These are phyloP conservation scores for Cynopterus brachyotis DNA, from an alignment of 2,113 vertebrate genomes.

Conservation along the genomic window DNA sequence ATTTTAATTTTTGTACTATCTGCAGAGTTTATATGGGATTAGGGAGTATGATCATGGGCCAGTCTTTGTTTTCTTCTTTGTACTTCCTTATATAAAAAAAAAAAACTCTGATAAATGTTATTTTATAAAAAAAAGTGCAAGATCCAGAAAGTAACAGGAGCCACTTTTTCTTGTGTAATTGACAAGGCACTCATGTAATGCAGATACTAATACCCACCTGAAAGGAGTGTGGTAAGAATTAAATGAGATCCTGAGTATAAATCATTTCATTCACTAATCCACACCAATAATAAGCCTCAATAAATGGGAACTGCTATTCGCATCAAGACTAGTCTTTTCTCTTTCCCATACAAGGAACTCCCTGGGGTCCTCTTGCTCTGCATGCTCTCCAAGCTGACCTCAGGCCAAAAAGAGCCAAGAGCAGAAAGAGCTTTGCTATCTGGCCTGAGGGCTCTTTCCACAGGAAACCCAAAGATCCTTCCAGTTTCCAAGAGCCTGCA, in stretches of 20 bases:
- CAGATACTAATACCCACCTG: neutral
- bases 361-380: neutral
- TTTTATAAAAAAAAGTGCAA: conserved; percentile 3
- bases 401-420: neutral
- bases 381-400: neutral
- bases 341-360: neutral
- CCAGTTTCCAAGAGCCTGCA: neutral
- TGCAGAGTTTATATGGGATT: neutral
- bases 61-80: neutral
- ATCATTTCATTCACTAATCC: neutral
- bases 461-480: neutral
- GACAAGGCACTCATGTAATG: neutral
- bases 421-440: neutral
- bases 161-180: conserved; percentile 31
- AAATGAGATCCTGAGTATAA: neutral
- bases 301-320: neutral
- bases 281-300: neutral
- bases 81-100: neutral
- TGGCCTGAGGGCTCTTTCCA: neutral
- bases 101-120: neutral
- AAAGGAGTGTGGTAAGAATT: neutral
- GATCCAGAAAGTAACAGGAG: neutral
- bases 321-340: neutral
- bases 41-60: neutral
- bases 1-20: conserved; percentile 36